Evolutionary conservation across 2,113 vertebrate genomes (phyloP).

Genomic region (Chelonoidis abingdonii): DNA sequence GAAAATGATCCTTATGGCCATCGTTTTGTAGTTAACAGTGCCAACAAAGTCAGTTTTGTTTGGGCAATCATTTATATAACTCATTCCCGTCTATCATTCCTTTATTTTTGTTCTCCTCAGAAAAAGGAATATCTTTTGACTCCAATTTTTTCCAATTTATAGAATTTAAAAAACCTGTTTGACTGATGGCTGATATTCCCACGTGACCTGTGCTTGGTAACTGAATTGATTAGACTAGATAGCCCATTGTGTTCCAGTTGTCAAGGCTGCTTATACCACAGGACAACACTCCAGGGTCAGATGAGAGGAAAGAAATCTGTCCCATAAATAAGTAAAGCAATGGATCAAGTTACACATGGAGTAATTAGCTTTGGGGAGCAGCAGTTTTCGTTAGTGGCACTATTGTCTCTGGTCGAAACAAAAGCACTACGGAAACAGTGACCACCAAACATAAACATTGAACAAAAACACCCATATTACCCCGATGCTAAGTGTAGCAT

Average conservation of each 20-base stretch:
- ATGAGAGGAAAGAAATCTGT: background rate
- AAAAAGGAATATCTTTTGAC: background rate
- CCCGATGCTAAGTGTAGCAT: too few species aligned
- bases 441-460: background rate
- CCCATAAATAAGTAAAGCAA: background rate
- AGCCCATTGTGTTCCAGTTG: background rate
- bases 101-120: constrained; percentile 21
- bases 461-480: too few species aligned
- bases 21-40: background rate
- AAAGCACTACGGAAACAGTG: background rate
- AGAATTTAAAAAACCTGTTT: background rate
- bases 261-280: background rate
- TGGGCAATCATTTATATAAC: background rate
- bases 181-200: background rate
- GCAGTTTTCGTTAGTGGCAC: background rate
- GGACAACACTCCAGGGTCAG: background rate
- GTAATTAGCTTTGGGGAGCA: background rate
- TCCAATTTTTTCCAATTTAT: background rate
- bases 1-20: constrained; percentile 46
- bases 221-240: background rate
- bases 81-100: background rate
- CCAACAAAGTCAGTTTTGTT: constrained; percentile 3
- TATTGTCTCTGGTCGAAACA: background rate
- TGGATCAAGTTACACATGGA: background rate
- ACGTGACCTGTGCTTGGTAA: background rate